Evolutionary conservation across 2,113 vertebrate genomes (phyloP).

Genomic region (Onychorhynchus coronatus): DNA sequence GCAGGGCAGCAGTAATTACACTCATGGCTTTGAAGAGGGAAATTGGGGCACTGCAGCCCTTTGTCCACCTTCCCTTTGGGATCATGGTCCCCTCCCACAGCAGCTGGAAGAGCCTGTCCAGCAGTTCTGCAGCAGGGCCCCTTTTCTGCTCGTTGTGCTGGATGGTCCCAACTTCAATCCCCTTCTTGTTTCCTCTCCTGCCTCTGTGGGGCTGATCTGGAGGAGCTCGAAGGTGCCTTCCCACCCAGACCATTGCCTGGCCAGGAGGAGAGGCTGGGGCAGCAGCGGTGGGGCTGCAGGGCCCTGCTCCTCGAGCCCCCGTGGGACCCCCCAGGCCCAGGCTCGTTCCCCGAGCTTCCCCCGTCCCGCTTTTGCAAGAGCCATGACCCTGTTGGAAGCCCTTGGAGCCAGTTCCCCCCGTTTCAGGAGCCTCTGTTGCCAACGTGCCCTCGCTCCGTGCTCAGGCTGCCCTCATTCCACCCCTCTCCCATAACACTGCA

Average conservation of each 20-base stretch:
- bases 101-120: background rate
- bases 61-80: background rate
- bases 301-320: background rate
- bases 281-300: background rate
- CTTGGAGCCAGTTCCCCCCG: background rate
- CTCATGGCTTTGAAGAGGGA: background rate
- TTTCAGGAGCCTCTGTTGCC: background rate
- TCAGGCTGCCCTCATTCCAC: background rate
- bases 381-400: rapidly evolving
- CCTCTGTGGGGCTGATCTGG: background rate
- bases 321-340: background rate
- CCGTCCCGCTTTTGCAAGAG: background rate
- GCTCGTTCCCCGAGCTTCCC: background rate
- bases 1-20: background rate
- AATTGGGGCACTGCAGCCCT: background rate
- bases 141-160: background rate
- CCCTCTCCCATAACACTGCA: background rate
- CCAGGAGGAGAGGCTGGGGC: background rate
- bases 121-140: background rate
- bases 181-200: background rate
- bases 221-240: background rate
- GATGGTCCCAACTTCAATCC: rapidly evolving
- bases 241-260: background rate
- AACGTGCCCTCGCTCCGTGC: background rate
- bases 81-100: background rate